Evolutionary conservation across 2,888 invertebrate species (phyloP).

Genomic region (Melanostoma mellinum): DNA sequence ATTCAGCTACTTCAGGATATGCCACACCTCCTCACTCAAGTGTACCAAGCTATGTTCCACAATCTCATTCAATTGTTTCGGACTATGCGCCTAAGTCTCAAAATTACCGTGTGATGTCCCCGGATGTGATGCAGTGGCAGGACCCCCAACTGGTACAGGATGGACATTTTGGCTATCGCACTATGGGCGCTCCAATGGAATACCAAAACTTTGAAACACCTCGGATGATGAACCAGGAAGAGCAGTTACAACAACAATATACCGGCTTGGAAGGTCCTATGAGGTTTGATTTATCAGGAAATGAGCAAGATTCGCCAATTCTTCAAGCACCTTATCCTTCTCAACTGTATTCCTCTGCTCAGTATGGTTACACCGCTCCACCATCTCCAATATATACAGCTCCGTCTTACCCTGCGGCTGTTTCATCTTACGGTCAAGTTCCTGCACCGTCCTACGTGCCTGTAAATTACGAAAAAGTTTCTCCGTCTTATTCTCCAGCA

Average conservation of each 20-base stretch:
- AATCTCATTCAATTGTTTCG: conserved; percentile 13
- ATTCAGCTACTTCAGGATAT: conserved; percentile 26
- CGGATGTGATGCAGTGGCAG: conserved; percentile 54
- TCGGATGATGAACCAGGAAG: conserved; percentile 27
- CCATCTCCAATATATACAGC: conserved; percentile 53
- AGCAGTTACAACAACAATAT: conserved; percentile 17
- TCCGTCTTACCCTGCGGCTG: conserved; percentile 74
- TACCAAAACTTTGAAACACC: conserved; percentile 28
- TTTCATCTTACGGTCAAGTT: conserved; percentile 71
- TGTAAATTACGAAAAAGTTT: conserved; percentile 17
- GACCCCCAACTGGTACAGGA: conserved; percentile 16
- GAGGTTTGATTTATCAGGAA: conserved; percentile 22
- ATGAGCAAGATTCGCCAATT: conserved; percentile 30
- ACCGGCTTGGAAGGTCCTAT: conserved; percentile 23
- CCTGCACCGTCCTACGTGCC: conserved; percentile 70
- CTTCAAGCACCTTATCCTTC: conserved; percentile 37
- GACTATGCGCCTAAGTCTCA: conserved; percentile 28
- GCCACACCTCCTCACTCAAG: conserved; percentile 10
- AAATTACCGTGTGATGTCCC: conserved; percentile 40
- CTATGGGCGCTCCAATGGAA: conserved; percentile 26
- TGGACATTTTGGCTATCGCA: conserved; percentile 41
- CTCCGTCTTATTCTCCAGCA: conserved; percentile 46
- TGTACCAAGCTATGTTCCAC: conserved; percentile 35
- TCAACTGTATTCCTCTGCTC: too few relatives aligned
- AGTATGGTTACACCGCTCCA: too few relatives aligned